Evolutionary conservation across 2,888 invertebrate genomes (phyloP).

Genomic region (Lasioglossum leucozonium): DNA sequence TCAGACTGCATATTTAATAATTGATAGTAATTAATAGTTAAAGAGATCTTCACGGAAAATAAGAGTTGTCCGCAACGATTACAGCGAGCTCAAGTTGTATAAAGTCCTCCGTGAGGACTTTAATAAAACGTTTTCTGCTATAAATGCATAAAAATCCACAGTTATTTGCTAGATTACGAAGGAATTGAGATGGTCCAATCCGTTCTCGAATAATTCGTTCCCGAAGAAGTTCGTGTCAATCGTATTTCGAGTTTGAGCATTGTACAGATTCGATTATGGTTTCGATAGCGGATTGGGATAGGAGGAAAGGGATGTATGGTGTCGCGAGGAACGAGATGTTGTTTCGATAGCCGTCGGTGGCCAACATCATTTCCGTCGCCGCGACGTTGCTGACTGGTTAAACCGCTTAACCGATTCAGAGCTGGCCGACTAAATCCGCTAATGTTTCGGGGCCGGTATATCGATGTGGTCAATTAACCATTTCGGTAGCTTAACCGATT

Average conservation of each 20-base stretch:
- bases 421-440: constrained; percentile 56
- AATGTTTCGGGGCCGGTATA: constrained; percentile 54
- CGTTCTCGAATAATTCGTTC: too few species aligned
- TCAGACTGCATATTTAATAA: neutral
- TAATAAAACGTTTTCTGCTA: too few species aligned
- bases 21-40: too few species aligned
- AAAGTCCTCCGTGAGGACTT: too few species aligned
- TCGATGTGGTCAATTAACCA: constrained; percentile 63
- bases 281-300: neutral
- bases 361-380: constrained; percentile 46
- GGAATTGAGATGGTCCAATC: too few species aligned
- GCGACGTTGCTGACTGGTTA: constrained; percentile 55
- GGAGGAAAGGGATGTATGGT: neutral
- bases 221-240: too few species aligned
- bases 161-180: too few species aligned
- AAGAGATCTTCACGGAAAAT: too few species aligned
- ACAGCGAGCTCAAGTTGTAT: too few species aligned
- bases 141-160: too few species aligned
- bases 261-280: neutral
- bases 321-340: neutral
- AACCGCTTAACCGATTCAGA: constrained; percentile 60
- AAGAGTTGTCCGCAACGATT: too few species aligned
- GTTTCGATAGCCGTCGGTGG: constrained; percentile 8
- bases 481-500: constrained; percentile 62
- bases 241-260: neutral